Percentiles rank a stretch among this genome's conserved stretches.
Evolutionary conservation across 2,797 vertebrate genomes (phyloP).

Genomic region (Rhadinocentrus ornatus): DNA sequence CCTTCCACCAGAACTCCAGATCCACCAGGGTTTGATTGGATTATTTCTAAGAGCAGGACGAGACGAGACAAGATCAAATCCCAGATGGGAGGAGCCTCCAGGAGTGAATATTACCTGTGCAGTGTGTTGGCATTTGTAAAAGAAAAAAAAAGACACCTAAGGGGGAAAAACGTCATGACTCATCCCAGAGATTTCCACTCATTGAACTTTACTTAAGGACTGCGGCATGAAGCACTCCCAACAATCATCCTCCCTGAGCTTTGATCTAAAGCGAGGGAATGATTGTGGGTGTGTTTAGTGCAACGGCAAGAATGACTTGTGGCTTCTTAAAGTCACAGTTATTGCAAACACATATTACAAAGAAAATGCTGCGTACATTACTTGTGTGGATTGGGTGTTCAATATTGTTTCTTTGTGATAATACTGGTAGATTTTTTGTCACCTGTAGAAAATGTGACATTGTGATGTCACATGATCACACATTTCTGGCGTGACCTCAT

Average conservation of each 20-base stretch:
- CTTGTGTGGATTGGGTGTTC: background rate
- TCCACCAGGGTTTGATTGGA: constrained; percentile 30
- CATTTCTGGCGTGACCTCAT: too few relatives aligned
- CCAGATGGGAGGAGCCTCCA: constrained; percentile 32
- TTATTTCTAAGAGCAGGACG: constrained; percentile 43
- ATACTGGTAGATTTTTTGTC: too few relatives aligned
- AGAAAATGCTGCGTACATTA: background rate
- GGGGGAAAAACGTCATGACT: constrained; percentile 48
- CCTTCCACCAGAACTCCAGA: constrained; percentile 1
- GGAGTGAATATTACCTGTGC: constrained; percentile 22
- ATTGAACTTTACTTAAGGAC: constrained; percentile 32
- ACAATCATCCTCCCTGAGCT: constrained; percentile 29
- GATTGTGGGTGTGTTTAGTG: constrained; percentile 35
- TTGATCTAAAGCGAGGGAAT: constrained; percentile 54
- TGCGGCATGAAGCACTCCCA: constrained; percentile 26
- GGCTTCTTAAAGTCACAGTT: constrained; percentile 31
- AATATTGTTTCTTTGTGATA: too few relatives aligned
- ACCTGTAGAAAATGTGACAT: too few relatives aligned
- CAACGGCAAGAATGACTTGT: constrained; percentile 43
- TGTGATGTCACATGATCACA: too few relatives aligned
- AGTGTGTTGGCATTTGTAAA: constrained; percentile 24
- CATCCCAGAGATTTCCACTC: constrained; percentile 59
- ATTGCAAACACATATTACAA: constrained; percentile 9
- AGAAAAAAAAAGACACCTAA: constrained; percentile 31
- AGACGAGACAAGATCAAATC: constrained; percentile 19